Evolutionary conservation across 2,113 vertebrate species (phyloP).

Genomic region (Herpetotheres cachinnans): DNA sequence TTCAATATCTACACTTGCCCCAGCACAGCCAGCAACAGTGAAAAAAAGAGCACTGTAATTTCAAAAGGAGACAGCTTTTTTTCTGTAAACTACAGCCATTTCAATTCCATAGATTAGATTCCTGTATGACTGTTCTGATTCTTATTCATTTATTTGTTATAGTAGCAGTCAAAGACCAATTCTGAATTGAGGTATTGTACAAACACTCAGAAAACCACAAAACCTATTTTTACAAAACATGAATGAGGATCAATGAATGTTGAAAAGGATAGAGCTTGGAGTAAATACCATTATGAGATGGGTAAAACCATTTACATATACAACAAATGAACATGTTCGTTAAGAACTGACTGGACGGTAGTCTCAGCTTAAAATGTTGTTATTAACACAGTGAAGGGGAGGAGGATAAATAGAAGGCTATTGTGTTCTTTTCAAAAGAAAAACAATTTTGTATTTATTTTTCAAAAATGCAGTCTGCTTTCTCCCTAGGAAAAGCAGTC

Average conservation of each 20-base stretch:
- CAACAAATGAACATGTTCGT: rapidly evolving
- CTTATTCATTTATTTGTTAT: neutral
- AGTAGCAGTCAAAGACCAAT: neutral
- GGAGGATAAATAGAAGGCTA: neutral
- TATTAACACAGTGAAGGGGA: neutral
- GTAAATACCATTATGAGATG: neutral
- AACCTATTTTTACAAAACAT: neutral
- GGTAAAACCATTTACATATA: neutral
- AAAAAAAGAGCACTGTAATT: neutral
- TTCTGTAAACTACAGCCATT: neutral
- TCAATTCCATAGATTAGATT: neutral
- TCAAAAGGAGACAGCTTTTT: neutral
- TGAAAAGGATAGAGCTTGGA: neutral
- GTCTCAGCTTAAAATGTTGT: neutral
- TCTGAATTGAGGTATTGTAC: neutral
- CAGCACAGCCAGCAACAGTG: neutral
- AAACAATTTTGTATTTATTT: neutral
- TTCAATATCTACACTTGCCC: neutral
- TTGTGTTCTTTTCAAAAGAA: neutral
- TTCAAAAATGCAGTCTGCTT: neutral
- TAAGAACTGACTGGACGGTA: neutral
- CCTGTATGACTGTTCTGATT: neutral
- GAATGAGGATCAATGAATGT: neutral
- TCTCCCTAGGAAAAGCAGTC: neutral
- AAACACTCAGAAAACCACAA: neutral